These are phyloP conservation scores for Australoheros facetus DNA, from an alignment of 2,797 vertebrate genomes.

Conservation along the genomic window DNA sequence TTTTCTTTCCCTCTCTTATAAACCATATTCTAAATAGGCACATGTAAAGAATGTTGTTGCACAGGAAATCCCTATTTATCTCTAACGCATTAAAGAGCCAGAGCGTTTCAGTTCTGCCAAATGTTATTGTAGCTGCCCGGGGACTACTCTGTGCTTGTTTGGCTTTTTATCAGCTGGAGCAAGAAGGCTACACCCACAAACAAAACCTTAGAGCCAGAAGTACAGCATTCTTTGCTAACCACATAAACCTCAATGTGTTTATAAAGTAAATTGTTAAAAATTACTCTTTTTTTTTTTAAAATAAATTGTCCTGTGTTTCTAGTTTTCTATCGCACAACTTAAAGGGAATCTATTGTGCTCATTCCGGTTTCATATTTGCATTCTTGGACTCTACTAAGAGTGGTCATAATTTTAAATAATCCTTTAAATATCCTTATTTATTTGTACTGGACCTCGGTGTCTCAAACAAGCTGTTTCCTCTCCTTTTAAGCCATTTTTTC, in stretches of 20 bases:
- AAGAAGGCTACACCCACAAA: constrained; percentile 12
- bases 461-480: not conserved
- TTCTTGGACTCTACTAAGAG: not conserved
- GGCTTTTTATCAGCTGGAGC: constrained; percentile 30
- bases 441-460: not conserved
- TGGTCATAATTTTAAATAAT: not conserved
- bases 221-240: not conserved
- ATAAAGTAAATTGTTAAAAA: not conserved
- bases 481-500: not conserved
- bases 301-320: not conserved
- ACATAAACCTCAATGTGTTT: not conserved
- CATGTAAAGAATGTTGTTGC: not conserved
- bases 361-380: not conserved
- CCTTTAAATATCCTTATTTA: not conserved
- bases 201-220: not conserved
- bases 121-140: not conserved
- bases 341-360: not conserved
- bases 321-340: not conserved
- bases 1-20: not conserved
- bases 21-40: not conserved
- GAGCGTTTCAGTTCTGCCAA: not conserved
- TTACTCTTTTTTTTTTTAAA: not conserved
- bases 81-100: not conserved
- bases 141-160: constrained; percentile 7
- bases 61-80: constrained; percentile 15